These are phyloP conservation scores for Trinectes maculatus DNA, from an alignment of 2,113 vertebrate species.

Conservation along the genomic window DNA sequence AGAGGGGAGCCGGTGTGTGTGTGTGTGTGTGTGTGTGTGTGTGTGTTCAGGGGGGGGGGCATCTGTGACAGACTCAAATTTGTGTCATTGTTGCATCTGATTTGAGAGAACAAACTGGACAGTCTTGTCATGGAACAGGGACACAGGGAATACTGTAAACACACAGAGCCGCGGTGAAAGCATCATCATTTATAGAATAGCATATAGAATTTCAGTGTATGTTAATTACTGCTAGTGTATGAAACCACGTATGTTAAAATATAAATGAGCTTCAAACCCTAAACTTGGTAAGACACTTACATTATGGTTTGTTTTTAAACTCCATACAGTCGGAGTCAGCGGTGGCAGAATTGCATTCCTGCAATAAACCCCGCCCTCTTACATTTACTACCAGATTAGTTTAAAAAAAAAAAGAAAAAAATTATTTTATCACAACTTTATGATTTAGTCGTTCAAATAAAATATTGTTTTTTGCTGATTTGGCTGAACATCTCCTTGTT, in stretches of 20 bases:
- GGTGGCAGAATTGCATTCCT: constrained; percentile 24
- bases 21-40: constrained; percentile 10
- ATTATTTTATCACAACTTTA: constrained; percentile 4
- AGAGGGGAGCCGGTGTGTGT: constrained; percentile 13
- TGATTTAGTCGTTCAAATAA: constrained; percentile 11
- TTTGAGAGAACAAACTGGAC: constrained; percentile 16
- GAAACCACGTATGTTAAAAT: too few species aligned
- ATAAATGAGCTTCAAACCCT: not conserved
- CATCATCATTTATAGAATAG: not conserved
- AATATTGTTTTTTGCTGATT: not conserved
- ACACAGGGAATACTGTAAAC: not conserved
- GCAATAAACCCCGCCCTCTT: constrained; percentile 34
- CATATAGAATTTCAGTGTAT: not conserved
- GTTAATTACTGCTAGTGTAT: too few species aligned
- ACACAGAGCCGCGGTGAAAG: not conserved
- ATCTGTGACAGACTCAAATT: constrained; percentile 27
- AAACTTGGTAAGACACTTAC: constrained; percentile 20
- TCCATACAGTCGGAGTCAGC: constrained; percentile 29
- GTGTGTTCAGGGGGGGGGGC: constrained; percentile 10
- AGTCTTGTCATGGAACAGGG: not conserved
- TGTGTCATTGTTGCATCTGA: constrained; percentile 4
- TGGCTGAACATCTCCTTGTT: not conserved
- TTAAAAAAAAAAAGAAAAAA: constrained; percentile 3
- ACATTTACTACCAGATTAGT: constrained; percentile 24
- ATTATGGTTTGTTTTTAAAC: constrained; percentile 26